Evolutionary conservation across 1,140 invertebrate species (phyloP), one percentile per base, ranked within the genome.

Genomic region (Aphelinus atriplicis): DNA sequence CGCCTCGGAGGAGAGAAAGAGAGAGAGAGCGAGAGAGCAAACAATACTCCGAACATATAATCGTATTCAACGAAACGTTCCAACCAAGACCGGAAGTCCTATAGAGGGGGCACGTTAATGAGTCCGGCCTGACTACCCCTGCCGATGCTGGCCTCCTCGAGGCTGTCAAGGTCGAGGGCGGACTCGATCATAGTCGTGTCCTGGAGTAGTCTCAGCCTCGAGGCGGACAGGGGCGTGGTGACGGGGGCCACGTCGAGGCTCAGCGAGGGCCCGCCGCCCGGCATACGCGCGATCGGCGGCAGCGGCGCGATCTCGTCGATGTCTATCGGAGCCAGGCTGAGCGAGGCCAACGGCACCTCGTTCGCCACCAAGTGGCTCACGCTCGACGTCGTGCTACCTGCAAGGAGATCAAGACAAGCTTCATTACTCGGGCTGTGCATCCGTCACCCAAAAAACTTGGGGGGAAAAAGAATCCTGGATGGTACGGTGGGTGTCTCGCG

Each of bases 181-280:
- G 94, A 94, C 80, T 95, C 94, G 80, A 95, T 95, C 94, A 95
- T 95, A 4, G 94, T 95, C 10, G 93, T 94, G 84, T 95, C 93
- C 80, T 94, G 93, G 71, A 95, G 88, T 76, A 95, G 86, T 78
- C 92, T 89, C 79, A 95, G 88, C 77, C 91, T 90, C 81, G 91
- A 93, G 1, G 91, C 91, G 68, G 86, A 88, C 42, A 89, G 72
- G 9, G 88, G 86, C 3, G 85, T 87, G n/a, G 83, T 82, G 47
- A 85, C 82, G 7, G 83, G 78, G 58, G 84, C 81, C 2, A 60
- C 56, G 57, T 26, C 57, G n/a, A 7, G 7, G 6, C 9, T 63
- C n/a, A 47, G 42, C 0, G 7, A 26, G 1, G 75, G 68, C 3
- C 56, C 56, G 7, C 26, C 55, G 10, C 55, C 45, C 5, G 48